These are phyloP conservation scores for Nannospalax galili DNA, from an alignment of 2,113 vertebrate species.

Conservation along the genomic window DNA sequence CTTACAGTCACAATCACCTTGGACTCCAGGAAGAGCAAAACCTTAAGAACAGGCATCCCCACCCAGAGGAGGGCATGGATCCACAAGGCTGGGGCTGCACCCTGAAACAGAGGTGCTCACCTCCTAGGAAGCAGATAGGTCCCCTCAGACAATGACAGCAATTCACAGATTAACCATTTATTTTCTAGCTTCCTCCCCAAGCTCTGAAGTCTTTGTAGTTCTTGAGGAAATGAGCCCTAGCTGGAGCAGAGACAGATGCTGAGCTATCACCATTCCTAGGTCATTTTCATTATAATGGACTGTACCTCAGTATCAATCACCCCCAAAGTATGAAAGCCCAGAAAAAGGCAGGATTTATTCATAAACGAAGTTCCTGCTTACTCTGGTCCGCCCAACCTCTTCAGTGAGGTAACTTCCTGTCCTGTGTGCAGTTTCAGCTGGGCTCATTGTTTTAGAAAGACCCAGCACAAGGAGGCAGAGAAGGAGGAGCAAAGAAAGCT, in stretches of 20 bases:
- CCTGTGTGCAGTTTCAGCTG: background rate
- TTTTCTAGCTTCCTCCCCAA: background rate
- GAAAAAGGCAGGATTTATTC: background rate
- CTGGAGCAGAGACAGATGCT: constrained; percentile 9
- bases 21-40: background rate
- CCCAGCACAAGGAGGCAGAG: background rate
- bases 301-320: background rate
- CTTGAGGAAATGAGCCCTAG: background rate
- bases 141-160: background rate
- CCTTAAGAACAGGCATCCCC: background rate
- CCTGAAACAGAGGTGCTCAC: background rate
- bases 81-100: background rate
- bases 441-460: background rate
- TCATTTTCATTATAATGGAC: background rate
- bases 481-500: background rate
- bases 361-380: background rate
- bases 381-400: too few species aligned
- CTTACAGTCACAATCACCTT: background rate
- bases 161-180: background rate
- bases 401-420: background rate
- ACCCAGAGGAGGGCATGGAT: background rate
- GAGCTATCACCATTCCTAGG: background rate
- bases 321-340: background rate
- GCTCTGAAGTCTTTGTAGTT: background rate
- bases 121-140: background rate